Conservation (phyloP, 1,140 invertebrate genomes). For the Eurosta solidaginis region DNA sequence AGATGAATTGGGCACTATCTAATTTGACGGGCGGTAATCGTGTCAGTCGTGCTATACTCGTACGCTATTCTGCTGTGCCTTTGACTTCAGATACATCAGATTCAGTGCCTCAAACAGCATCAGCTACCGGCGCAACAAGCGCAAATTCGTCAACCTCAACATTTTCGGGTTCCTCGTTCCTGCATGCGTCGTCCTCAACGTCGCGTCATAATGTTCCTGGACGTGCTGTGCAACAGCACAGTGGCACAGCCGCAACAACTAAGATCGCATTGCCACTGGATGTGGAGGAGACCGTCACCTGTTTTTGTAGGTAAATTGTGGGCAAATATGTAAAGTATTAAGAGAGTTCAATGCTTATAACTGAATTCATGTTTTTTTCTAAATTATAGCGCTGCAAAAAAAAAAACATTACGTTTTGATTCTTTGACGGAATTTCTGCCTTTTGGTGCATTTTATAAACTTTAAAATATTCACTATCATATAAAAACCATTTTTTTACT, state of each 20-base stretch:
- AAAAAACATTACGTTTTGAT: too few species aligned
- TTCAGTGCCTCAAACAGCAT: conserved; percentile 59
- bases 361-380: too few species aligned
- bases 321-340: too few species aligned
- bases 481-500: too few species aligned
- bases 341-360: too few species aligned
- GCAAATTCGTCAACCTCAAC: conserved; percentile 49
- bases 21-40: conserved; percentile 58
- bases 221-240: conserved; percentile 49
- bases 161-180: conserved; percentile 59
- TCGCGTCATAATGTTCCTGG: conserved; percentile 47
- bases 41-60: conserved; percentile 55
- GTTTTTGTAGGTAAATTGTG: conserved; percentile 70
- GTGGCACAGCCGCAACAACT: conserved; percentile 38
- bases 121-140: conserved; percentile 49
- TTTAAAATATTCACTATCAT: too few species aligned
- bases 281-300: conserved; percentile 73
- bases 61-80: conserved; percentile 57
- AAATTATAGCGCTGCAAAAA: too few species aligned
- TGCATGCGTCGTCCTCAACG: conserved; percentile 46
- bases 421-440: too few species aligned
- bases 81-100: conserved; percentile 39
- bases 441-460: too few species aligned
- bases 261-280: conserved; percentile 65
- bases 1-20: conserved; percentile 58